phyloP scores from a whole-genome alignment of 1,140 invertebrate species.

The Cylas formicarius region DNA sequence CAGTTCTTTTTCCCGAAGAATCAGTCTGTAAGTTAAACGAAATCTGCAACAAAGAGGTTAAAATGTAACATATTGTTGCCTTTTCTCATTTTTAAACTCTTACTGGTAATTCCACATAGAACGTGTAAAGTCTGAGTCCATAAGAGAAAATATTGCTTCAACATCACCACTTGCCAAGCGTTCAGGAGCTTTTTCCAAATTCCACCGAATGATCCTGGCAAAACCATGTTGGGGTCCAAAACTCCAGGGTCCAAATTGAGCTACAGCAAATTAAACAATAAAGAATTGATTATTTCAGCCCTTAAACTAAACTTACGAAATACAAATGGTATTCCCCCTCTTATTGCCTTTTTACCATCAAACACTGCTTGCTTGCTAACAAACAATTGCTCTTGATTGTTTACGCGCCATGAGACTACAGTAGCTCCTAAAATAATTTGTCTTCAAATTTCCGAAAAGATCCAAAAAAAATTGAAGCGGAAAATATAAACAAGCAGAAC shows the following conservation, averaged over 20 bases:
- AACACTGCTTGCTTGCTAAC: conserved; percentile 91
- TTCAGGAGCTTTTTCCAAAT: conserved; percentile 79
- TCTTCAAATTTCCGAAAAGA: too few species aligned
- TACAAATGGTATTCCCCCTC: conserved; percentile 91
- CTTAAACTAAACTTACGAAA: conserved; percentile 73
- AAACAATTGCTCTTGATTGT: conserved; percentile 91
- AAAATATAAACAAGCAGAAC: conserved; percentile 1
- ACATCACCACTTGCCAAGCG: conserved; percentile 80
- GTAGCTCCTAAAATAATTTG: conserved; percentile 77
- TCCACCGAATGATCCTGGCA: conserved; percentile 84
- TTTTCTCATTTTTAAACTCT: too few species aligned
- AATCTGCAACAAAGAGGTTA: conserved; percentile 49
- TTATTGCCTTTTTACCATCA: conserved; percentile 89
- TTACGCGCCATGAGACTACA: conserved; percentile 88
- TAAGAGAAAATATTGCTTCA: conserved; percentile 82
- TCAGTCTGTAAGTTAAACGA: conserved; percentile 78
- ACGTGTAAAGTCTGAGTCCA: conserved; percentile 86
- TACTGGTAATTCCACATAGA: conserved; percentile 91
- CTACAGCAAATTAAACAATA: conserved; percentile 45
- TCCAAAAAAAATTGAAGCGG: conserved; percentile 17
- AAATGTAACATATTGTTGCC: background rate
- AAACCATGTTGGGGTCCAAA: conserved; percentile 92
- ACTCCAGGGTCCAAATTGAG: conserved; percentile 89
- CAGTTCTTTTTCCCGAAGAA: conserved; percentile 81
- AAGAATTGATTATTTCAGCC: background rate